Evolutionary conservation across 2,888 invertebrate species (phyloP), one percentile per base, ranked within the genome.

Genomic region (Nemotelus nigrinus): DNA sequence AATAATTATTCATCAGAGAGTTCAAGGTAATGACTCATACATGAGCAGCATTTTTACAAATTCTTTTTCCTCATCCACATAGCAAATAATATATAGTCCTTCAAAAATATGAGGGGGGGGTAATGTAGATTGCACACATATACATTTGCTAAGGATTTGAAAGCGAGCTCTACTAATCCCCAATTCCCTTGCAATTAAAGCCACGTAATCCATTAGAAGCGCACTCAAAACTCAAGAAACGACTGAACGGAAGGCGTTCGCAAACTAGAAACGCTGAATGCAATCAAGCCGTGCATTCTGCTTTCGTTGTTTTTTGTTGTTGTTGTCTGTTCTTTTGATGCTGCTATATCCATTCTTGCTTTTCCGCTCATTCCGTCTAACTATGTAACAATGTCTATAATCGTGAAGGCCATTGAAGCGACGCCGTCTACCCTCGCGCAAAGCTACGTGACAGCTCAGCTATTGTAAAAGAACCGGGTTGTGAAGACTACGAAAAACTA

Each of bases 161-260:
- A 71, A 57, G 71, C 71, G 55, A 71, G 44, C n/a, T 55, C 43
- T 71, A 71, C 57, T 71, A 71, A 71, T 71, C 71, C 71, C 57
- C 71, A 53, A 74, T 74, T 60, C 60, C 60, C 44, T 60, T 58
- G 72, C 72, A 74, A 74, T 60, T 60, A 74, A 74, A 60, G 72
- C 71, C 71, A 71, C 71, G 71, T 71, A 71, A 71, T 71, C 71
- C 71, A 71, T 71, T 71, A 55, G 71, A 71, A 71, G 71, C 71
- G 71, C 57, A 71, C 71, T 71, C 44, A 71, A 71, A 44, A 53
- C 25, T 25, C 10, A 45, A 43, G 41, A 4, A 25, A n/a, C 3
- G 63, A 63, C 41, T 39, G 68, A 68, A 50, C 68, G 39, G 65
- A 10, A n/a, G 44, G 41, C 10, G 57, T 57, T 57, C 57, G 57